Conservation (phyloP, 2,797 vertebrate species). For the Enteromius paludinosus region DNA sequence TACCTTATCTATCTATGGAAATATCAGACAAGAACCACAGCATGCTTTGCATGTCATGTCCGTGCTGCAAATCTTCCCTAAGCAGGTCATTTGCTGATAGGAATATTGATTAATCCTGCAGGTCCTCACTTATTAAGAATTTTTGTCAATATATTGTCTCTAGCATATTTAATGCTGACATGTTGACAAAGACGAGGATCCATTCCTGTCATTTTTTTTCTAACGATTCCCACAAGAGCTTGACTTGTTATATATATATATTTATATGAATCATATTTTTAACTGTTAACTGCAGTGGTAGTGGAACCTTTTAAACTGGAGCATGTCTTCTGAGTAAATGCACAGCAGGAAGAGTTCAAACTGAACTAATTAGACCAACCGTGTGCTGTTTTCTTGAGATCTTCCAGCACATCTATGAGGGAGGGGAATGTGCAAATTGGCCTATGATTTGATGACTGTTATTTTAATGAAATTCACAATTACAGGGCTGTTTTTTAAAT, state of each 20-base stretch:
- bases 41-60: conserved; percentile 12
- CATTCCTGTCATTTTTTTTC: neutral
- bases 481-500: neutral
- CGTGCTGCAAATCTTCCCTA: neutral
- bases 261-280: neutral
- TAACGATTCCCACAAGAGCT: neutral
- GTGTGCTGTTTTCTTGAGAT: conserved; percentile 13
- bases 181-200: neutral
- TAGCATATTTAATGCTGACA: neutral
- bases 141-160: neutral
- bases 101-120: neutral
- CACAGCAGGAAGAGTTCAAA: conserved; percentile 21
- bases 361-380: conserved; percentile 23
- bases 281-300: no score
- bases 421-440: neutral
- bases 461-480: conserved; percentile 11
- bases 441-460: neutral
- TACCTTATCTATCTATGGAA: neutral
- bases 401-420: neutral
- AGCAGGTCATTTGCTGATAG: neutral
- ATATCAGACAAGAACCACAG: neutral
- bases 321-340: conserved; percentile 14
- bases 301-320: neutral
- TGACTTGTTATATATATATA: neutral
- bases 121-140: neutral